Percentiles rank a stretch among this genome's conserved stretches.
These are phyloP conservation scores for Archips crataeganus DNA, from an alignment of 2,888 invertebrate species.

Conservation along the genomic window DNA sequence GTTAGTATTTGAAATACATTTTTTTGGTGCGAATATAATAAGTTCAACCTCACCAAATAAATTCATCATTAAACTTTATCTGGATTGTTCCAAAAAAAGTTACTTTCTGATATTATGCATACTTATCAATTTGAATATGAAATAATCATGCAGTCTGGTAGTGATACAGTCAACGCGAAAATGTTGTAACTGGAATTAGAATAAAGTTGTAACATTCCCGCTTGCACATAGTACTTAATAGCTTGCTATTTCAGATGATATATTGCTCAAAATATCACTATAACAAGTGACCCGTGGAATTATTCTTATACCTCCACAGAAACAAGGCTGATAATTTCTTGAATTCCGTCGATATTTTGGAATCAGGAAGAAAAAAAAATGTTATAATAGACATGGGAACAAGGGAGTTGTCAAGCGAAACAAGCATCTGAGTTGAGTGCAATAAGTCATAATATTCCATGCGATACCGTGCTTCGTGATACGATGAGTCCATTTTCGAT, in stretches of 20 bases:
- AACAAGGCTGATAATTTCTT: neutral
- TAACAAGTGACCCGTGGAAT: neutral
- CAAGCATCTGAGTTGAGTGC: slow-evolving; percentile 38
- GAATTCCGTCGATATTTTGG: neutral
- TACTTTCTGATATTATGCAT: no score
- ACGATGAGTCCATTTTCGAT: slow-evolving; percentile 62
- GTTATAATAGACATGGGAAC: slow-evolving; percentile 22
- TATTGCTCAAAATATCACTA: slow-evolving; percentile 8
- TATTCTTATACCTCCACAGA: neutral
- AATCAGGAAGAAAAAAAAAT: slow-evolving; percentile 22
- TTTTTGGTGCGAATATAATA: no score
- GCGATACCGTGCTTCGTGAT: slow-evolving; percentile 70
- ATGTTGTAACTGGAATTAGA: neutral
- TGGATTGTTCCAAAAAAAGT: no score
- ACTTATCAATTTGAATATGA: neutral
- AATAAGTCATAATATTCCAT: slow-evolving; percentile 55
- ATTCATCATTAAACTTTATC: neutral
- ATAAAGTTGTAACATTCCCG: neutral
- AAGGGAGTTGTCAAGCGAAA: slow-evolving; percentile 38
- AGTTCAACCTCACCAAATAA: neutral
- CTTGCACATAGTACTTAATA: neutral
- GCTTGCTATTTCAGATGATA: neutral
- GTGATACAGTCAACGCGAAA: neutral
- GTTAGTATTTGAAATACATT: neutral
- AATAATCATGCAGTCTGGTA: neutral